Evolutionary conservation across 2,113 vertebrate genomes (phyloP), one percentile per base, ranked within the genome.

Genomic region (Amphiprion ocellaris): DNA sequence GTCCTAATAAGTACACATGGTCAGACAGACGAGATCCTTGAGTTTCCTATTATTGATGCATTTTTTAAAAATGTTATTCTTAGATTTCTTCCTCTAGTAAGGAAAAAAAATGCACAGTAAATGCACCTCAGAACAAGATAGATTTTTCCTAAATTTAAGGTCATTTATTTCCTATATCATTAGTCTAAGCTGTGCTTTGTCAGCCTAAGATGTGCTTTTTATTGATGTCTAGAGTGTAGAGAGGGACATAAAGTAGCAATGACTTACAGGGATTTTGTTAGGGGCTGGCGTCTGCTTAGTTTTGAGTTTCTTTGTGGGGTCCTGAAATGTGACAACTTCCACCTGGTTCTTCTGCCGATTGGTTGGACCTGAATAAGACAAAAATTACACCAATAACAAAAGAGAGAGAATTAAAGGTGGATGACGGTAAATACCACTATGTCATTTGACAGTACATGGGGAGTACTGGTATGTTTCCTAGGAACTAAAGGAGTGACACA

Each of bases 301-400:
- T 65, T 61, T 92, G 19, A 67, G 86, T 85, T 92, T 96, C 86
- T 92, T 96, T n/a, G 14, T 84, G n/a, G 88, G 93, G 84, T 95
- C 93, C 56, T 92, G 90, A 82, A 96, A 98, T 0, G 83, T 91
- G 14, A 97, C 93, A 0, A 97, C 91, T 73, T 96, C 92, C 8
- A 97, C 92, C 0, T 12, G 66, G 5, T 58, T 49, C 23, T 3
- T 14, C 62, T 10, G 60, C 21, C 10, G 17, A 1, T 3, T 1
- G 28, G 23, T 4, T 49, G 74, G 10, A 69, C 47, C 81, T 79
- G 60, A 59, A 16, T 0, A 10, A 64, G 47, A 74, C 8, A n/a
- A 0, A 5, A 3, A 26, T 52, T 15, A 14, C 11, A 44, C 12
- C 41, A 44, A 44, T 14, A 14, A 3, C 41, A 14, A 12, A 46